Base-by-base conservation (phyloP, 1,140 invertebrate species). In the Littorina saxatilis region DNA sequence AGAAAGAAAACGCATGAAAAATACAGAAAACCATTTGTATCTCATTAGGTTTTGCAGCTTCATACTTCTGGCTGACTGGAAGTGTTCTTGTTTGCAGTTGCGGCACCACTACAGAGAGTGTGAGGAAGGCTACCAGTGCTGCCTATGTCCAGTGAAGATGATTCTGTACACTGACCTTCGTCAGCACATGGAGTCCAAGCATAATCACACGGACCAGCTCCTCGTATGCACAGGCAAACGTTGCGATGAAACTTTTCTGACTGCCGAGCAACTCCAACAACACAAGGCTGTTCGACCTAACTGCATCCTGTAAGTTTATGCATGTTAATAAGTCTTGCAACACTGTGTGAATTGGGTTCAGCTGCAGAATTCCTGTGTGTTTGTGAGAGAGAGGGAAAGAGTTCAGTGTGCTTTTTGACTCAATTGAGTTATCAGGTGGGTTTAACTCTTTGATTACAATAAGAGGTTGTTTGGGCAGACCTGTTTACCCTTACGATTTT, bases 81-180 rank as follows among this genome's bases (percentile, higher is more conserved):
- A n/a, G n/a, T n/a, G n/a, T n/a, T n/a, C n/a, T 47, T 68, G 66
- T 39, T 68, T 17, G 2, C 66, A 68, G 66, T 2, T 39, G 35
- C 66, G 66, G 66, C 4, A 13, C 2, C 66, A 68, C 27, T 68
- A 68, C 23, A 37, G 13, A 37, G 15, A 68, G 32, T 68, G 66
- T 32, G 1, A 35, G 3, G 35, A 68, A 23, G 66, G 66, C 35
- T 68, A 68, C 66, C 66, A 68, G 66, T 68, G 66, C 66, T 68
- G 66, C 66, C 35, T 68, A 5, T 68, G 66, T 40, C 20, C 17
- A 11, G 35, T 68, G 23, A 68, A 68, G 23, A 23, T 35, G 35
- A 7, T 0, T 4, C 32, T 20, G 5, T 29, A 17, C 15, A 1
- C 3, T 13, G 66, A 68, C 35, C 15, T 68, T 2, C 13, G 13